A percentile compares a stretch with the other conserved stretches of the same genome.
phyloP scores from a whole-genome alignment of 2,888 invertebrate species.

The Dromius quadrimaculatus region DNA sequence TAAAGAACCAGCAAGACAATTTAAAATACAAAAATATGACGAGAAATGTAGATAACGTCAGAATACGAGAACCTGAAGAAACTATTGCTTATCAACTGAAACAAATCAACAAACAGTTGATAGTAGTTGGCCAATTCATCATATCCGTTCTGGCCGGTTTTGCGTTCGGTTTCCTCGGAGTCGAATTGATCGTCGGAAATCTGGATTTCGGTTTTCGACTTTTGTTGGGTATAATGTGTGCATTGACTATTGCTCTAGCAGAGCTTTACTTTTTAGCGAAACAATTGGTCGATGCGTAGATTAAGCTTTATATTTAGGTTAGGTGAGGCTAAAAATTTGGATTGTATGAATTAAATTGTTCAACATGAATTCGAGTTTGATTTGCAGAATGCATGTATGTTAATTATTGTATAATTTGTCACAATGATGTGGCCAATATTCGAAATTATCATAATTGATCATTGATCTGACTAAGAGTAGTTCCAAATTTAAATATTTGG shows the following conservation, averaged over 20 bases:
- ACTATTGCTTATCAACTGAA: conserved; percentile 85
- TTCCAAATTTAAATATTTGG: too few relatives aligned
- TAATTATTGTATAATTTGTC: too few relatives aligned
- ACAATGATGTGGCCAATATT: too few relatives aligned
- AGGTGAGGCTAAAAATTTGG: too few relatives aligned
- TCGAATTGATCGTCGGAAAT: conserved; percentile 84
- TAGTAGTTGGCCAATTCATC: conserved; percentile 93
- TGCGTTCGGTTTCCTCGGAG: conserved; percentile 93
- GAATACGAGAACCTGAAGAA: conserved; percentile 81
- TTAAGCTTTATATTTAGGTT: too few relatives aligned
- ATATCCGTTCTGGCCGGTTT: conserved; percentile 96
- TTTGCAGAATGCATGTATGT: too few relatives aligned
- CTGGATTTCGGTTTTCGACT: conserved; percentile 88
- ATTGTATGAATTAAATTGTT: too few relatives aligned
- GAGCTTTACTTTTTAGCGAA: conserved; percentile 94
- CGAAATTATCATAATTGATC: too few relatives aligned
- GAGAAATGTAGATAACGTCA: conserved; percentile 80
- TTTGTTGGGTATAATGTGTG: conserved; percentile 86
- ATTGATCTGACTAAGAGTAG: too few relatives aligned
- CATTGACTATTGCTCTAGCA: conserved; percentile 88
- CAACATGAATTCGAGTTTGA: too few relatives aligned
- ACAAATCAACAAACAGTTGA: conserved; percentile 87
- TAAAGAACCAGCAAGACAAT: conserved; percentile 83
- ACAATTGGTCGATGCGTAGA: too few relatives aligned
- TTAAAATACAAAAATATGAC: conserved; percentile 89